Base-by-base conservation (phyloP, 2,888 invertebrate species). In the Leptothorax acervorum region DNA sequence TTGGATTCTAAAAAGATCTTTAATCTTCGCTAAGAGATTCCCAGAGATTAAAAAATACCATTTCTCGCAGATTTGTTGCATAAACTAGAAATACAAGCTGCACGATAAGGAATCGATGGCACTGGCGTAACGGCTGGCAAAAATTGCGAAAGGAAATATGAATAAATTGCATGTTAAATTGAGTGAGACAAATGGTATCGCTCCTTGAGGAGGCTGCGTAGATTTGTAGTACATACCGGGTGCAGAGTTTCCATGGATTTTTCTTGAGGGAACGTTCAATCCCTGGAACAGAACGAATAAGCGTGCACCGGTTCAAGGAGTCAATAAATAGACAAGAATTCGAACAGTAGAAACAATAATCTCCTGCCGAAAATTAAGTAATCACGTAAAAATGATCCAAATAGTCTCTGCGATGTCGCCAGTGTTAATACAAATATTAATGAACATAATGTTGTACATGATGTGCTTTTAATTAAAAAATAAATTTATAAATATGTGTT, bases 131-230 rank as follows among this genome's bases (percentile, higher is more conserved):
- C n/a, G 18, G 18, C 31, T 74, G 48, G 35, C 35, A 51, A 51
- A 35, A 51, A 15, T 75, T 11, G 35, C 45, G 35, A 35, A 35
- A 71, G 57, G 35, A 79, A 71, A 79, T 60, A 71, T 71, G 71
- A 79, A 79, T 57, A 70, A 79, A 57, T 35, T 31, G 71, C 45
- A 18, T 23, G 57, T 71, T 79, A 57, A 79, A 79, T 71, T 71
- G 79, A 79, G 73, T n/a, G 79, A 73, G 73, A 81, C 70, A 60
- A 81, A 73, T 23, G 31, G 70, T 68, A 78, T 78, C 57, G 57
- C 60, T 81, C 18, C 48, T 60, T 31, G 60, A 81, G 28, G 48
- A 81, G 28, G 35, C 48, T 81, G 48, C 28, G 73, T 73, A 4
- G 66, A 76, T 76, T 51, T 66, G 66, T 51, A 63, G 23, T 18